These are phyloP conservation scores for Strix aluco DNA, from an alignment of 2,113 vertebrate species.

Conservation along the genomic window DNA sequence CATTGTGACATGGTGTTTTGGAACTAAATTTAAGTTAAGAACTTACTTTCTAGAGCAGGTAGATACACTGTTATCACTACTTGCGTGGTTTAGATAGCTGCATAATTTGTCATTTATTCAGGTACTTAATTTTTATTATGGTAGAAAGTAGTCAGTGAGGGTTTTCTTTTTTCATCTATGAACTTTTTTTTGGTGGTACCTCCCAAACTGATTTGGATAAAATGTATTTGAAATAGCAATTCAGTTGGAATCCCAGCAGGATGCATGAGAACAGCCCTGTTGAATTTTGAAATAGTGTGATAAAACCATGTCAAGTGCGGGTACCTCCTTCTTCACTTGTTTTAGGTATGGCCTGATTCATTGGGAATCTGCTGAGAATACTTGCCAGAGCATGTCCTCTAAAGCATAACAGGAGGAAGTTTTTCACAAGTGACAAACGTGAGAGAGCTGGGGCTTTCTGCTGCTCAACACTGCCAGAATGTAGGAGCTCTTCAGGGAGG, in stretches of 20 bases:
- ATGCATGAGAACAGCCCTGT: neutral
- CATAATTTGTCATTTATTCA: neutral
- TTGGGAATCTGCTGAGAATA: neutral
- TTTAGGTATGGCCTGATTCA: neutral
- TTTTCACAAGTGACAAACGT: neutral
- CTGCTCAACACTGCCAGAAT: neutral
- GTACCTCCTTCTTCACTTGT: neutral
- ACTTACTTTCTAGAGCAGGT: neutral
- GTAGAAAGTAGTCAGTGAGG: neutral
- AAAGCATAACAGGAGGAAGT: neutral
- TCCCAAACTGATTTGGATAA: neutral
- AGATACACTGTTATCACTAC: neutral
- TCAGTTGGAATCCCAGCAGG: neutral
- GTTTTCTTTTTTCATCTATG: neutral
- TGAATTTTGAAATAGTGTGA: neutral
- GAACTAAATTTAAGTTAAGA: neutral
- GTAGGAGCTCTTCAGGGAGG: neutral
- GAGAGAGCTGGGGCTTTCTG: neutral
- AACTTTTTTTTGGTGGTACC: neutral
- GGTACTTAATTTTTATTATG: neutral
- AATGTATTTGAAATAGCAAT: neutral
- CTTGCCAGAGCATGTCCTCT: neutral
- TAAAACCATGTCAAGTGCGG: neutral
- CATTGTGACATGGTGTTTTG: neutral
- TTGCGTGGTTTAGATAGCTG: neutral